A percentile compares a stretch with the other conserved stretches of the same genome.
phyloP scores from a whole-genome alignment of 2,113 vertebrate species.

The Azemiops feae region DNA sequence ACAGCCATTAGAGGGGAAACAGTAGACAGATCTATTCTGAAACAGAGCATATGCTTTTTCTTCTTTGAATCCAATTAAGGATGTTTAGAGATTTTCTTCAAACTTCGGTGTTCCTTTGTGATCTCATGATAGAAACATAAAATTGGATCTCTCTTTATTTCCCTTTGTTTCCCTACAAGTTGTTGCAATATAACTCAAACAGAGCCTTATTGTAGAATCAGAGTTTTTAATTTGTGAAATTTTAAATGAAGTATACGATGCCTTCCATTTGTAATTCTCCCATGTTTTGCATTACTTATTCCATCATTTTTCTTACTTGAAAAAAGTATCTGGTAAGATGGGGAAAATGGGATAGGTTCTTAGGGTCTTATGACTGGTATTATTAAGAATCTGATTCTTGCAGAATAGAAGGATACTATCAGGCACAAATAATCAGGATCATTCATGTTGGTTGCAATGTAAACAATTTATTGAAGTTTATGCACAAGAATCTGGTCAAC shows the following conservation, averaged over 20 bases:
- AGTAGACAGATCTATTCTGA: not conserved
- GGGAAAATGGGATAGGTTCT: not conserved
- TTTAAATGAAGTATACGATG: not conserved
- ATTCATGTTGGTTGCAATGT: not conserved
- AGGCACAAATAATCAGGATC: not conserved
- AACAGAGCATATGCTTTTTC: not conserved
- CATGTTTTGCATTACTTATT: not conserved
- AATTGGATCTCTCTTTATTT: too few relatives aligned
- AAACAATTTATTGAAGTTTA: not conserved
- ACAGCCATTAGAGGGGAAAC: not conserved
- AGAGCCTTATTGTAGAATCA: not conserved
- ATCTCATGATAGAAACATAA: not conserved
- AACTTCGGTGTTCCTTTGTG: not conserved
- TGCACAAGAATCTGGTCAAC: not conserved
- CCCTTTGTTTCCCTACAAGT: not conserved
- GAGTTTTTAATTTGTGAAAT: not conserved
- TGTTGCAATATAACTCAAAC: not conserved
- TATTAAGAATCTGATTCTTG: not conserved
- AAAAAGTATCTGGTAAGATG: not conserved
- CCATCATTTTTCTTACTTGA: not conserved
- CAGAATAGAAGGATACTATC: not conserved
- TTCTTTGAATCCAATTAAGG: not conserved
- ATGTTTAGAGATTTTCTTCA: not conserved
- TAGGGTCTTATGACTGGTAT: not conserved
- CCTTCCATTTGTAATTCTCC: not conserved